Evolutionary conservation across 2,888 invertebrate genomes (phyloP), one percentile per base, ranked within the genome.

Genomic region (Platypus cylindrus): DNA sequence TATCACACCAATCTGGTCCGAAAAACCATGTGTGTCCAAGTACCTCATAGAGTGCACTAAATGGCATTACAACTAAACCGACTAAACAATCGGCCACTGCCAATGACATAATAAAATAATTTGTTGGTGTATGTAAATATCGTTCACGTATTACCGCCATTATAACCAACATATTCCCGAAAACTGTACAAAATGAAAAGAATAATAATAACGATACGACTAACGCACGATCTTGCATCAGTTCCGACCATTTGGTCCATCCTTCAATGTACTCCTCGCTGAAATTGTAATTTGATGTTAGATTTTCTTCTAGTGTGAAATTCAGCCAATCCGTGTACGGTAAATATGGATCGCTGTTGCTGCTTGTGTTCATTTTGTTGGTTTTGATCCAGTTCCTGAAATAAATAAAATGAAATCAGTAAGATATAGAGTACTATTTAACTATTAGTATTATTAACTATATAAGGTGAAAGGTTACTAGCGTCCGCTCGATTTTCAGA

Each of bases 11-110:
- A 52, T 87, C 83, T 2, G 81, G 77, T 3, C 95, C 94, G 58
- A 93, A 95, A 48, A 89, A 78, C 94, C 95, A 95, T 15, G 79
- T 82, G 52, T 86, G 83, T 51, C 84, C 84, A 17, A 87, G 65
- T 9, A 87, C 82, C 62, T 91, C 90, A 57, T 89, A 87, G 9
- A 89, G 68, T 0, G 89, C 89, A 43, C 87, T 86, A 62, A 97
- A 91, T 0, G 97, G 97, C 97, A 97, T 97, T 31, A 98, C 97
- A 3, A 95, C 86, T 30, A 93, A 66, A 0, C 97, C 97, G 3
- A 97, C 94, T 27, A 97, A 68, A 50, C 94, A 89, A 59, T 97
- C 97, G 1, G 97, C 95, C 15, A 93, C 86, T 1, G 97, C 97
- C 43, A 97, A 64, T 9, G 95, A 95, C 7, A 94, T 93, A 43